Percentiles rank a stretch among this genome's conserved stretches.
Evolutionary conservation across 2,797 vertebrate genomes (phyloP).

Genomic region (Anolis apletophallus): DNA sequence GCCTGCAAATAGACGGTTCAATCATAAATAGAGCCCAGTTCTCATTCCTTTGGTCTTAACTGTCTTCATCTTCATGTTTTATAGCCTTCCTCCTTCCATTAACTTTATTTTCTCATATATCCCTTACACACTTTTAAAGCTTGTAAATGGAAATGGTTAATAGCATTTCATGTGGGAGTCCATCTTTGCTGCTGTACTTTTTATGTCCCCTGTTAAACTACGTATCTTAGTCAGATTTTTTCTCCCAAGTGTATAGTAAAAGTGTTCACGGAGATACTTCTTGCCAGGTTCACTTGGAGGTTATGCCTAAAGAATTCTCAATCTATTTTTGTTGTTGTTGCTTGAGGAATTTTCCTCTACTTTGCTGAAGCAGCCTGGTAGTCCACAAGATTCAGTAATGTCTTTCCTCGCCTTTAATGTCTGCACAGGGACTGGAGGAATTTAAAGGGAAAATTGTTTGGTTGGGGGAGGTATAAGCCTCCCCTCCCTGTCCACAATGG

Average conservation of each 20-base stretch:
- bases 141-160: constrained; percentile 2
- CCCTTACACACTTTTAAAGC: neutral
- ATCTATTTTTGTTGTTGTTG: neutral
- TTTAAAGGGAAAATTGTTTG: neutral
- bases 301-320: neutral
- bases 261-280: neutral
- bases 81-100: neutral
- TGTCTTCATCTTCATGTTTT: neutral
- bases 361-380: neutral
- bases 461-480: neutral
- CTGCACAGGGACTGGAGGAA: neutral
- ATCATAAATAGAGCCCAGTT: neutral
- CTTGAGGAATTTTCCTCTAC: neutral
- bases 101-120: constrained; percentile 9
- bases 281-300: constrained; percentile 5
- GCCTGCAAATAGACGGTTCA: neutral
- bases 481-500: neutral
- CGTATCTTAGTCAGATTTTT: neutral
- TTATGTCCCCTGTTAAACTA: neutral
- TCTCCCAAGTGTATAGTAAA: neutral
- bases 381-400: neutral
- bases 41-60: neutral
- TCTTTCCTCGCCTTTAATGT: neutral
- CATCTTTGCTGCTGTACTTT: neutral
- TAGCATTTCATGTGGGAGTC: neutral